Base-by-base conservation (phyloP, 2,888 invertebrate genomes). In the Dascillus cervinus region DNA sequence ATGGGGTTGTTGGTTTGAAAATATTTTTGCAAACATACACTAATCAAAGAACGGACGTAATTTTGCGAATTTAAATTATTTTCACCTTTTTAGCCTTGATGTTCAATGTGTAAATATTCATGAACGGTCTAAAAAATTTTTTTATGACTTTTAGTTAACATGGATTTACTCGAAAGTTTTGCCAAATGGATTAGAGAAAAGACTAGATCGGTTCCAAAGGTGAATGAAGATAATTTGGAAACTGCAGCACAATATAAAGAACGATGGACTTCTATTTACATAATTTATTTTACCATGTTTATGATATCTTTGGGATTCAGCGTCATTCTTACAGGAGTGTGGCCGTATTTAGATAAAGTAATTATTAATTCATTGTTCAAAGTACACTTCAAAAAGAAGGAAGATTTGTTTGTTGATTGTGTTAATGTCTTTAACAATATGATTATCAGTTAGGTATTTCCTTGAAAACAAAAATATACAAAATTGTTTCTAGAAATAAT, bases 241-340 rank as follows among this genome's bases (percentile, higher is more conserved):
- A 82, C 77, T 3, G 58, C 66, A 22, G 64, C 66, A 36, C 78
- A 87, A 58, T 75, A 75, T 46, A 70, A 69, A 46, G 72, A 78
- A 57, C 71, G 89, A 65, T 84, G 83, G 82, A 73, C 75, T 44
- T 88, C 88, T 42, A 72, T 89, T 40, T 77, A 82, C 53, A 72
- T 84, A 22, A 82, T 89, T 54, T 88, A 89, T 65, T 87, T 87
- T 63, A 88, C 88, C 32, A 87, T 88, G 81, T 89, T 90, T 66
- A 73, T 88, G 44, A 88, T 89, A 78, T 85, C 87, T 0, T 68
- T 90, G 27, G 89, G 87, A 13, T 89, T 89, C 65, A 88, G 88
- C 60, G 85, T 89, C 46, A 80, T 86, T 46, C 70, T 90, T 23
- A 88, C 89, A 1, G 88, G 88, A 32, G 83, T 89, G 25, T 90